These are phyloP conservation scores for Girardinus metallicus DNA, from an alignment of 2,797 vertebrate species.

Conservation along the genomic window DNA sequence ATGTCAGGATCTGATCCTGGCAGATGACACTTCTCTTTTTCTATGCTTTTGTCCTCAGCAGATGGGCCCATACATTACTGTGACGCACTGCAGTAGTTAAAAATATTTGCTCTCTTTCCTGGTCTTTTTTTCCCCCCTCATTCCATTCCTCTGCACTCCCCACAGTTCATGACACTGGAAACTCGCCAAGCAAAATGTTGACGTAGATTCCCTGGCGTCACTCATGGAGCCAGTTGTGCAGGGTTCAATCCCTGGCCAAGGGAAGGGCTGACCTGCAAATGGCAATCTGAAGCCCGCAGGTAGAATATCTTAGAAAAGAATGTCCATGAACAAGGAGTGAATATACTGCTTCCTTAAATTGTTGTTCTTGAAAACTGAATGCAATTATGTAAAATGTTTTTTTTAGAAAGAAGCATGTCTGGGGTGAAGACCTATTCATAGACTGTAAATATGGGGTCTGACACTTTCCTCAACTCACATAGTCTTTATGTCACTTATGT, in stretches of 20 bases:
- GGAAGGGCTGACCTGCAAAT: slow-evolving; percentile 36
- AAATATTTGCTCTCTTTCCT: slow-evolving; percentile 70
- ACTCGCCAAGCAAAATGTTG: slow-evolving; percentile 75
- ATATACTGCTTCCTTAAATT: neutral
- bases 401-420: slow-evolving; percentile 24
- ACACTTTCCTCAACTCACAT: slow-evolving; percentile 25
- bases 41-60: slow-evolving; percentile 33
- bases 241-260: slow-evolving; percentile 25
- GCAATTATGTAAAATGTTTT: neutral
- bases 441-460: slow-evolving; percentile 16
- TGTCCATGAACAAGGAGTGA: neutral
- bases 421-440: slow-evolving; percentile 12
- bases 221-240: slow-evolving; percentile 49
- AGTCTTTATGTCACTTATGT: slow-evolving; percentile 39
- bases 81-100: slow-evolving; percentile 70
- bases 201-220: slow-evolving; percentile 65
- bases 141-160: slow-evolving; percentile 61
- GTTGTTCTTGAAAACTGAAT: neutral
- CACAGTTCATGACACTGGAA: slow-evolving; percentile 73
- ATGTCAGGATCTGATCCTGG: slow-evolving; percentile 38
- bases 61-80: slow-evolving; percentile 53
- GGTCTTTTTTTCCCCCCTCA: slow-evolving; percentile 45
- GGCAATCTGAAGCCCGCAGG: slow-evolving; percentile 27
- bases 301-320: slow-evolving; percentile 26
- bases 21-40: slow-evolving; percentile 31